Base-by-base conservation (phyloP, 2,113 vertebrate genomes). In the Tenrec ecaudatus region DNA sequence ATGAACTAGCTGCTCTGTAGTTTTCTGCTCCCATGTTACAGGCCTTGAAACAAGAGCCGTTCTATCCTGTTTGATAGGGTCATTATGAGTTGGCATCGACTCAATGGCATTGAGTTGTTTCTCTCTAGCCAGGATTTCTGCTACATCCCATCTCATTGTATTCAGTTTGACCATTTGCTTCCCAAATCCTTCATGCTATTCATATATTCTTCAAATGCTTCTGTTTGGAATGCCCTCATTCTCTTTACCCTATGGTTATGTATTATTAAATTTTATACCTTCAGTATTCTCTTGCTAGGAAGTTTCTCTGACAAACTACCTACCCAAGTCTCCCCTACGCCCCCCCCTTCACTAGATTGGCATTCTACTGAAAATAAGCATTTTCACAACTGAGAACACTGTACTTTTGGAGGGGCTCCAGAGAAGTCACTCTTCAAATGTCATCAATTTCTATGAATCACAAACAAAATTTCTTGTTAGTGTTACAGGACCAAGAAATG, bases 141-240 rank as follows among this genome's bases (percentile, higher is more conserved):
- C n/a, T 17, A 29, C 66, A 29, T 7, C 47, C 29, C 69, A 62
- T 27, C 29, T 17, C 15, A 9, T 69, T 91, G 76, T n/a, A 53
- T 62, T 95, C 69, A 57, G 23, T 78, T 36, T 25, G 86, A 89
- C 77, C 60, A 33, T 69, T 57, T 3, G 47, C 86, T 86, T 84
- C 62, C 47, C 77, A 53, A 69, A 47, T 75, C 25, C 29, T 82
- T 71, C 38, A 71, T 40, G 8, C 3, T 85, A 16, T 68, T 81
- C 71, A 22, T 12, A 22, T 12, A 19, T 91, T 64, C 47, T 90
- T 6, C 15, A 1, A 57, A 33, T 83, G 57, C 33, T 88, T 40
- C 20, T 15, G 2, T 69, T 31, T 76, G 47, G 29, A 66, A 62
- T 62, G 14, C 40, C 43, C 15, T 47, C 47, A n/a, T 43, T 53